These are phyloP conservation scores for Thysanoteuthis rhombus DNA, from an alignment of 2,888 invertebrate genomes.

Conservation along the genomic window DNA sequence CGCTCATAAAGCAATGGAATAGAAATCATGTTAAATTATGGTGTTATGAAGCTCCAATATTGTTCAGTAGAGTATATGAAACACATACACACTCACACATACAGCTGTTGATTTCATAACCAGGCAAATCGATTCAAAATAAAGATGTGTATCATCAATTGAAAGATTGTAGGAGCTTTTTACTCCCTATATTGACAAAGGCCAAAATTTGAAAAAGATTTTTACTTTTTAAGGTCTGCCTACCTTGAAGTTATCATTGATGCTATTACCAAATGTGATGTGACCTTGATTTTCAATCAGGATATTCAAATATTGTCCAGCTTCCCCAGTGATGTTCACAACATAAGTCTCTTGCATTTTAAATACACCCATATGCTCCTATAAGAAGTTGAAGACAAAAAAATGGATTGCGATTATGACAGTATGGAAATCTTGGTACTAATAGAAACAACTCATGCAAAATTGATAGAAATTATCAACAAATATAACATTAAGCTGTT, in stretches of 20 bases:
- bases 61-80: no score
- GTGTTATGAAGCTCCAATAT: no score
- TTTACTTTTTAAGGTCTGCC: not conserved
- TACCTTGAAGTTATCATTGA: constrained; percentile 62
- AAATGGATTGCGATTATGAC: no score
- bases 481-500: no score
- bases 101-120: no score
- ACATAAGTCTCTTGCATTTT: constrained; percentile 48
- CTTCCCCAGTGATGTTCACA: constrained; percentile 50
- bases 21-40: no score
- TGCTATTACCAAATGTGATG: constrained; percentile 66
- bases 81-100: no score
- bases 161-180: not conserved
- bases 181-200: not conserved
- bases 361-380: constrained; percentile 59
- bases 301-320: constrained; percentile 62
- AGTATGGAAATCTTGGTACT: no score
- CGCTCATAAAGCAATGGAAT: no score
- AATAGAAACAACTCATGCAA: no score
- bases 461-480: no score
- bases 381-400: constrained; percentile 25
- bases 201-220: not conserved
- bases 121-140: no score
- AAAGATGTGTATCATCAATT: not conserved
- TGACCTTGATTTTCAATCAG: constrained; percentile 72